Base-by-base conservation (phyloP, 2,888 invertebrate species). In the Scaptomyza cyrtandrae region DNA sequence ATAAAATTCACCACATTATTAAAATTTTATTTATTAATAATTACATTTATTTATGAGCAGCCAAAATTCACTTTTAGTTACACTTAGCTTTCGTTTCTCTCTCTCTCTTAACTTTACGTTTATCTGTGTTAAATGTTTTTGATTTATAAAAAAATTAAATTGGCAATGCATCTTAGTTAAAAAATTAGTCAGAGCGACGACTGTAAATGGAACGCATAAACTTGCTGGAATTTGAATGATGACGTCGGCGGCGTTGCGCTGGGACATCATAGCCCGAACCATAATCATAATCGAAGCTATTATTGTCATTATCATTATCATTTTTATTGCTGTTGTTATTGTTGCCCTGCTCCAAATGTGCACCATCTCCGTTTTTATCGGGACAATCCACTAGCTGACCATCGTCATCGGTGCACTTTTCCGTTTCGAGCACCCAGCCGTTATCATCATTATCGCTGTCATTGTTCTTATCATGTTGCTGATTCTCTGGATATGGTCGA, bases 121-220 rank as follows among this genome's bases (percentile, higher is more conserved):
- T 49, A 16, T 14, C 7, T 14, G 39, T 14, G 9, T 41, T 41
- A 7, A 39, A 14, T 49, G 13, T 35, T 35, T 10, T 50, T 24
- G 3, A 16, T 24, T 3, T 35, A 10, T 19, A 24, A 6, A 19
- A 33, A 33, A n/a, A 5, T 14, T 14, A 4, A 29, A 14, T 24
- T 24, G 24, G 24, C 24, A 24, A 24, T 24, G 24, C 19, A 19
- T 19, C 19, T 19, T 19, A 19, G 2, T 1, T 24, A 24, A 24
- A 24, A 24, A 33, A n/a, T 65, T 7, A 16, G 16, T 48, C 31
- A 3, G 43, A 60, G 2, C 83, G 88, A 14, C 37, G 86, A 57
- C 90, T 90, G 64, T 90, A 90, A 1, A 75, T 45, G 4, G 90
- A 90, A n/a, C 88, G 76, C 7, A 68, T 50, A 31, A 90, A 90